phyloP scores from a whole-genome alignment of 1,140 invertebrate genomes.

The Drepana arcuata region DNA sequence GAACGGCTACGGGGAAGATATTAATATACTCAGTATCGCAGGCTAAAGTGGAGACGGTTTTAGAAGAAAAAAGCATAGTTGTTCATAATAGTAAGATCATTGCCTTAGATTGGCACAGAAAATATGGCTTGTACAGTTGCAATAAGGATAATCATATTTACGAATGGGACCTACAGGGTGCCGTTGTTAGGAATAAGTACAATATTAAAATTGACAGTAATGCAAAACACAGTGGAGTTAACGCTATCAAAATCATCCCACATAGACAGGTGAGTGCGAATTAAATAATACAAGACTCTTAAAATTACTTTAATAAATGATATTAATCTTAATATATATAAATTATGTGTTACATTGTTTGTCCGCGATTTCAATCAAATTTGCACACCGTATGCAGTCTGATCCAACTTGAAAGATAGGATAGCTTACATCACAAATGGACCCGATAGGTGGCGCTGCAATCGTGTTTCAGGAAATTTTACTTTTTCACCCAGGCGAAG shows the following conservation, averaged over 20 bases:
- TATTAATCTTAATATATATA: too few relatives aligned
- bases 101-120: conserved; percentile 55
- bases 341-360: too few relatives aligned
- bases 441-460: too few relatives aligned
- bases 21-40: conserved; percentile 78
- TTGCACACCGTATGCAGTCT: too few relatives aligned
- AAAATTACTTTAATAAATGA: too few relatives aligned
- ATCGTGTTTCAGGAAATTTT: too few relatives aligned
- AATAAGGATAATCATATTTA: conserved; percentile 40
- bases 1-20: conserved; percentile 76
- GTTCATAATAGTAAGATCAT: conserved; percentile 32
- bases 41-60: conserved; percentile 71
- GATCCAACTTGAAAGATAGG: too few relatives aligned
- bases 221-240: conserved; percentile 70
- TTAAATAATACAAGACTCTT: too few relatives aligned
- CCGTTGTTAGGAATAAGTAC: conserved; percentile 51
- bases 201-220: conserved; percentile 58
- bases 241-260: conserved; percentile 76
- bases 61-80: conserved; percentile 25
- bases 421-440: too few relatives aligned
- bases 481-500: too few relatives aligned
- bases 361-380: too few relatives aligned
- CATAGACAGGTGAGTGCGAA: conserved; percentile 73
- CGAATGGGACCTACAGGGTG: conserved; percentile 52
- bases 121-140: conserved; percentile 58